Conservation (phyloP, 2,888 invertebrate species). For the Nipponacmea schrenckii region DNA sequence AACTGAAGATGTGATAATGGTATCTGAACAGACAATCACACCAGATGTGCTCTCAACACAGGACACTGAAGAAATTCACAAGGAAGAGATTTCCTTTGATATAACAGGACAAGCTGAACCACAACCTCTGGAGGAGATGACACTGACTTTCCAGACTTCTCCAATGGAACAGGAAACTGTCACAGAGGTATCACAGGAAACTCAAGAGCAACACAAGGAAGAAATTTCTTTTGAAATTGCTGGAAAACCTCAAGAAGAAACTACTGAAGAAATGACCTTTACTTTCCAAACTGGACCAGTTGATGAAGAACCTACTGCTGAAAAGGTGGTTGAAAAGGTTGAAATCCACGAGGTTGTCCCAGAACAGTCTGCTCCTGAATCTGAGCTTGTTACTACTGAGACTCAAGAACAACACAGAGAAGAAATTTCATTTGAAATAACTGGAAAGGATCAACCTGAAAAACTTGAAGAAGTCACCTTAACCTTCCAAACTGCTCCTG, state of each 20-base stretch:
- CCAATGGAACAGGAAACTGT: conserved; percentile 35
- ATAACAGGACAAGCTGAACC: conserved; percentile 41
- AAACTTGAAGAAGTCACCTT: conserved; percentile 31
- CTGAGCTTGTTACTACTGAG: conserved; percentile 15
- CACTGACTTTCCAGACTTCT: conserved; percentile 48
- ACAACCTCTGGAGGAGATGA: conserved; percentile 42
- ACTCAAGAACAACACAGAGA: conserved; percentile 34
- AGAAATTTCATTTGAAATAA: conserved; percentile 47
- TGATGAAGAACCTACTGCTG: conserved; percentile 16
- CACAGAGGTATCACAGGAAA: conserved; percentile 34
- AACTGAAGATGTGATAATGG: conserved; percentile 35
- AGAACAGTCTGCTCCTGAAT: conserved; percentile 24
- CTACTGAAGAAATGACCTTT: conserved; percentile 35
- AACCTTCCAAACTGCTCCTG: not conserved
- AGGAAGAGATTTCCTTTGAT: conserved; percentile 48
- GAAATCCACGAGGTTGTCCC: conserved; percentile 48
- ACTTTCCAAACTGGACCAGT: conserved; percentile 26
- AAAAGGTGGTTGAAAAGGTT: conserved; percentile 42
- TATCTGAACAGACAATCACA: conserved; percentile 30
- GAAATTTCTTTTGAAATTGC: conserved; percentile 37
- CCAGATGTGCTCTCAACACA: conserved; percentile 9
- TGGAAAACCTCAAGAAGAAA: conserved; percentile 31
- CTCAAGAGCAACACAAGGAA: conserved; percentile 31
- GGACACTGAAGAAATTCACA: conserved; percentile 34
- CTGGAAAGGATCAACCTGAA: conserved; percentile 36